Base-by-base conservation (phyloP, 2,888 invertebrate genomes). In the Tromatobia lineatoria region DNA sequence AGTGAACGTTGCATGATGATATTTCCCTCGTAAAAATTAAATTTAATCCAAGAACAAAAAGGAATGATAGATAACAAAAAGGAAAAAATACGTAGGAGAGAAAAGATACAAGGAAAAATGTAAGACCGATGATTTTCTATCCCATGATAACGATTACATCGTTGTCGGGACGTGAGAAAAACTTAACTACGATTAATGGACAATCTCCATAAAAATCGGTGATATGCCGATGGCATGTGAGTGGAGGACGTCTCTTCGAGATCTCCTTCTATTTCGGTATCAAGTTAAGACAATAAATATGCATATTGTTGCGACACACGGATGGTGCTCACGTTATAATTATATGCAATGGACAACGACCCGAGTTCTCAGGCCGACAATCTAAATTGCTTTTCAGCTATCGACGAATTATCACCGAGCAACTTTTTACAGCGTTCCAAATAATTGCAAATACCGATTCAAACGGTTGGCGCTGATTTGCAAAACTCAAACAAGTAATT, bases 81-180 rank as follows among this genome's bases (percentile, higher is more conserved):
- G 8, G 7, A 54, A 54, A 54, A 23, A 23, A 13, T 23, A 54
- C 2, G 23, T 11, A 25, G 23, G 54, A 54, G 13, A 11, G 0
- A 2, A 10, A 10, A 8, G 54, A 54, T 23, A 11, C 20, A 52
- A 10, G 8, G 6, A 20, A 10, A 11, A 20, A 23, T 54, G 25
- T 23, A 10, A 23, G 11, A 11, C 13, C 11, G 23, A 13, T 23
- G 0, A n/a, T 54, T 54, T 3, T 10, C 23, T 13, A 20, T 20
- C 11, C n/a, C 11, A 8, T 54, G 54, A 54, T 23, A 23, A 23
- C 54, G n/a, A n/a, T n/a, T 23, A 13, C 54, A 18, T 18, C 52
- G 54, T 54, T 23, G 25, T 54, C 54, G 54, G 23, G 2, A 23
- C 54, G 54, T 54, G 54, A 10, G 54, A 54, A 54, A 54, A 54